phyloP scores from a whole-genome alignment of 2,797 vertebrate species.

The Gallirallus australis region DNA sequence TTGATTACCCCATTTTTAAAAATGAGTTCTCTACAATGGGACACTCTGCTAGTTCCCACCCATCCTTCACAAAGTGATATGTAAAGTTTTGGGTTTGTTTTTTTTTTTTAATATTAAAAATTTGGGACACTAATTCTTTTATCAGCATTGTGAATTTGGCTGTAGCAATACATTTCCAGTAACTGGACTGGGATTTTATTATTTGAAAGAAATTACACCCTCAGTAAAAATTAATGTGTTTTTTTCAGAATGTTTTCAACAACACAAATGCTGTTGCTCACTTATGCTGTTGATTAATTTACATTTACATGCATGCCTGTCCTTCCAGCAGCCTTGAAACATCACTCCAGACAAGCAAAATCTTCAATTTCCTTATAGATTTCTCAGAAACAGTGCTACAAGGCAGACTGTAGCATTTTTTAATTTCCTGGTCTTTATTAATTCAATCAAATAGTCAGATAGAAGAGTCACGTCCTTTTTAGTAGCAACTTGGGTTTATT shows the following conservation, averaged over 20 bases:
- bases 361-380: not conserved
- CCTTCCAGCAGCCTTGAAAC: not conserved
- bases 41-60: not conserved
- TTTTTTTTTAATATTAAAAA: not conserved
- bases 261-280: not conserved
- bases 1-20: fast-evolving
- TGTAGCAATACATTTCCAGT: not conserved
- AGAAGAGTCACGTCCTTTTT: not conserved
- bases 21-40: not conserved
- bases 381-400: not conserved
- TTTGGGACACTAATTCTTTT: not conserved
- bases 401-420: not conserved
- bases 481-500: conserved; percentile 5
- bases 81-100: not conserved
- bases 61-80: not conserved
- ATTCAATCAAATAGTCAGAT: conserved; percentile 38
- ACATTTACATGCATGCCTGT: not conserved
- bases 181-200: not conserved
- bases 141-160: not conserved
- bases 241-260: not conserved
- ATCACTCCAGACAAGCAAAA: not conserved
- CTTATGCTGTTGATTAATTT: not conserved
- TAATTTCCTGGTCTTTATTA: not conserved
- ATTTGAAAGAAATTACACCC: not conserved
- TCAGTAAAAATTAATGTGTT: not conserved